Base-by-base conservation (phyloP, 2,797 vertebrate genomes). In the Mareca strepera region DNA sequence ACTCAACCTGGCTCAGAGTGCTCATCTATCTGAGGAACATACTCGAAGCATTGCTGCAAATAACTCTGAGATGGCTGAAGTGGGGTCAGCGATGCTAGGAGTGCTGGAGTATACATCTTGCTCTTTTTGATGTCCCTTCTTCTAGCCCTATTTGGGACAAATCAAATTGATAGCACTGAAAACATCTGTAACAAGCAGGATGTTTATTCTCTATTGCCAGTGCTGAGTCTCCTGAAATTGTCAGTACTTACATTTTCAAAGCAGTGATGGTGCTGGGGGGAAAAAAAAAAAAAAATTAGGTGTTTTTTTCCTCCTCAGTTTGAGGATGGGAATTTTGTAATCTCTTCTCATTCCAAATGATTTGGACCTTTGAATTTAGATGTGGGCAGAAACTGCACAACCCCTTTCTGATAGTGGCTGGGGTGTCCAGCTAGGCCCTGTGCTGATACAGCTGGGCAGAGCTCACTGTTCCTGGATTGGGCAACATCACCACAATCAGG, bases 81-180 rank as follows among this genome's bases (percentile, higher is more conserved):
- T 94, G 91, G 92, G 86, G 75, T 93, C 93, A 92, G 94, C 1
- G 1, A 41, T 94, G 90, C 86, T 66, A 22, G 86, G 58, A 94
- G 88, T 85, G 83, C 90, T 82, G 88, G 67, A 90, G 93, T 59
- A 41, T 86, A 79, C 90, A 88, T 97, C 95, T 92, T 96, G 90
- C 93, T 94, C 93, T 95, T 96, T 96, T 96, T 95, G 93, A 93
- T 95, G 90, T 95, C 75, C 94, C 60, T 41, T 88, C 87, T 90
- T 95, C 81, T 89, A 69, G 62, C 46, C 58, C 58, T 88, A 35
- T 92, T 96, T 85, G 88, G 83, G 88, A 86, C 66, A 94, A 92
- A 96, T 93, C 86, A 92, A 83, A 89, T n/a, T 83, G 92, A 92
- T 78, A 94, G 90, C 75, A 80, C 46, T 86, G 96, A 92, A 96